phyloP scores from a whole-genome alignment of 2,888 invertebrate species.

The Steinernema hermaphroditum region DNA sequence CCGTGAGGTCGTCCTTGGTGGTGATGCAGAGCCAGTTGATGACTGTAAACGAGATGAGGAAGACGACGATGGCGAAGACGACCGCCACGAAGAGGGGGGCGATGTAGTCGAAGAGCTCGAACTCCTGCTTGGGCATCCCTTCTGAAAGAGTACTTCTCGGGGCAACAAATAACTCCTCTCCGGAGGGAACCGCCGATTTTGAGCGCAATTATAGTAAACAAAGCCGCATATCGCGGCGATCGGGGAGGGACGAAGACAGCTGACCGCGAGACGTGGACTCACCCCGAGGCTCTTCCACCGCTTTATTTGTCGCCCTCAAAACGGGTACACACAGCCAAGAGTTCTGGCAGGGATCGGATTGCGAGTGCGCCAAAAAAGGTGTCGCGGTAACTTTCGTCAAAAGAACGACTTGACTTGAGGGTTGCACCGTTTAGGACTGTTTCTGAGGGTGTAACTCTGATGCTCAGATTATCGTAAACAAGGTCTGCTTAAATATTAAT shows the following conservation, averaged over 20 bases:
- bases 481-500: background rate
- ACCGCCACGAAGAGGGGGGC: constrained; percentile 59
- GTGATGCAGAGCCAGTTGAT: constrained; percentile 65
- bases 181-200: background rate
- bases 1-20: constrained; percentile 62
- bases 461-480: too few relatives aligned
- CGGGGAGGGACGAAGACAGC: background rate
- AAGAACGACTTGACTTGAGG: too few relatives aligned
- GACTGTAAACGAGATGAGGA: constrained; percentile 58
- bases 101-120: constrained; percentile 51
- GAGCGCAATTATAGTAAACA: constrained; percentile 27
- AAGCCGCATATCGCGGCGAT: constrained; percentile 10
- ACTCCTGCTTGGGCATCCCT: constrained; percentile 61
- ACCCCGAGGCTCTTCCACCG: background rate
- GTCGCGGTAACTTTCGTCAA: too few relatives aligned
- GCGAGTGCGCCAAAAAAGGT: too few relatives aligned
- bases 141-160: too few relatives aligned
- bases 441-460: too few relatives aligned
- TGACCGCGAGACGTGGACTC: background rate
- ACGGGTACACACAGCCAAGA: too few relatives aligned
- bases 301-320: constrained; percentile 4
- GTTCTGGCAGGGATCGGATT: background rate
- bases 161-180: too few relatives aligned
- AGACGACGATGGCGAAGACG: constrained; percentile 51
- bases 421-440: too few relatives aligned